These are phyloP conservation scores for Aspidiotus destructor DNA, from an alignment of 2,888 invertebrate genomes.

Conservation along the genomic window DNA sequence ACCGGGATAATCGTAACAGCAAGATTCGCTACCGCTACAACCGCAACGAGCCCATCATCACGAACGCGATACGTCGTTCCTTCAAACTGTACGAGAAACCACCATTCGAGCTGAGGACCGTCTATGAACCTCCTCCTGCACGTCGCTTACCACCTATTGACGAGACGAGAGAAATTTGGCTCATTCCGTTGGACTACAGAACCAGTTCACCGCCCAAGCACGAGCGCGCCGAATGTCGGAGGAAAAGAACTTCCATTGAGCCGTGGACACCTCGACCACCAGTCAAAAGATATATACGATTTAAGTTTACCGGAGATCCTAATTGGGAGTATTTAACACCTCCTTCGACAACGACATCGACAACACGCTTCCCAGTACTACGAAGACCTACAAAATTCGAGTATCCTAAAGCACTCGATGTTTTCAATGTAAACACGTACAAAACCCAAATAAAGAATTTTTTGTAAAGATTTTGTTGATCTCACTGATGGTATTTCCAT, in stretches of 20 bases:
- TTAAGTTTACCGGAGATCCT: too few relatives aligned
- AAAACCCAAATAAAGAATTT: too few relatives aligned
- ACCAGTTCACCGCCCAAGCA: too few relatives aligned
- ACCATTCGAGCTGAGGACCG: background rate
- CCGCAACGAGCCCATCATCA: conserved; percentile 17
- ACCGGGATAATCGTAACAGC: conserved; percentile 16
- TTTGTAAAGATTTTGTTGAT: too few relatives aligned
- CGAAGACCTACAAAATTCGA: too few relatives aligned
- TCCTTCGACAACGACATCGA: too few relatives aligned
- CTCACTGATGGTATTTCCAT: too few relatives aligned
- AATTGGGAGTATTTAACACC: too few relatives aligned
- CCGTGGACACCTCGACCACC: background rate
- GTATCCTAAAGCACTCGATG: too few relatives aligned
- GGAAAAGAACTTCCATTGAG: background rate
- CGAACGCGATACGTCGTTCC: background rate
- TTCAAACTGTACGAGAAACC: conserved; percentile 12
- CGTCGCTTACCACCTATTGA: conserved; percentile 12
- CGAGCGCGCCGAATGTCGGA: background rate
- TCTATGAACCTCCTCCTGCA: conserved; percentile 1
- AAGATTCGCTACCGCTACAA: conserved; percentile 5
- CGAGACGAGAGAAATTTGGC: conserved; percentile 11
- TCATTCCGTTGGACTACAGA: background rate
- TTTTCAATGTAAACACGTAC: too few relatives aligned
- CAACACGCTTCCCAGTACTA: too few relatives aligned
- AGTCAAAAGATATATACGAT: background rate